A percentile compares a stretch with the other conserved stretches of the same genome.
These are phyloP conservation scores for Haemorhous mexicanus DNA, from an alignment of 2,113 vertebrate species.

Conservation along the genomic window DNA sequence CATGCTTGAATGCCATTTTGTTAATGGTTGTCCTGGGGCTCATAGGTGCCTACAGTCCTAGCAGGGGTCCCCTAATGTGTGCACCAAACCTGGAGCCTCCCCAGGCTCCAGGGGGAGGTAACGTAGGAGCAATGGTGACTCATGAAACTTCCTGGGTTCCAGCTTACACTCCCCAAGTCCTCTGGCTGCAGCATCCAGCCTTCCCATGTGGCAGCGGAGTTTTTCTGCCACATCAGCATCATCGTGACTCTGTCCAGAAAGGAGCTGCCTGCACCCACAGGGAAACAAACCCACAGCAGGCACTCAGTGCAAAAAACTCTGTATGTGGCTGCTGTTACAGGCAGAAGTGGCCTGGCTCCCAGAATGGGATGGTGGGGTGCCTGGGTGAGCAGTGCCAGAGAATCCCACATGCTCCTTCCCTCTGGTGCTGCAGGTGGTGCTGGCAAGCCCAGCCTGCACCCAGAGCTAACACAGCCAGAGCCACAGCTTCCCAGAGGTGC, in stretches of 20 bases:
- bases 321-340: fast-evolving
- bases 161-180: neutral
- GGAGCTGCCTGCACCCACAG: neutral
- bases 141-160: neutral
- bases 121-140: neutral
- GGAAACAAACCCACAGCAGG: neutral
- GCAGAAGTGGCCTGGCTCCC: neutral
- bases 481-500: neutral
- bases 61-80: neutral
- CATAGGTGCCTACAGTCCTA: neutral
- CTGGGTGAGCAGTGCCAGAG: neutral
- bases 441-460: neutral
- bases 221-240: neutral
- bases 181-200: neutral
- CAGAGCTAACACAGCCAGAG: neutral
- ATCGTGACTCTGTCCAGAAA: neutral
- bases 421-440: neutral
- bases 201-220: neutral
- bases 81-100: neutral
- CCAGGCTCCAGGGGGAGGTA: neutral
- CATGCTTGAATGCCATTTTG: neutral
- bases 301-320: neutral
- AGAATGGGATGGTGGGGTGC: neutral
- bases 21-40: neutral
- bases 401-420: fast-evolving